These are phyloP conservation scores for Linnaemya vulpina DNA, from an alignment of 2,888 invertebrate species.

Conservation along the genomic window DNA sequence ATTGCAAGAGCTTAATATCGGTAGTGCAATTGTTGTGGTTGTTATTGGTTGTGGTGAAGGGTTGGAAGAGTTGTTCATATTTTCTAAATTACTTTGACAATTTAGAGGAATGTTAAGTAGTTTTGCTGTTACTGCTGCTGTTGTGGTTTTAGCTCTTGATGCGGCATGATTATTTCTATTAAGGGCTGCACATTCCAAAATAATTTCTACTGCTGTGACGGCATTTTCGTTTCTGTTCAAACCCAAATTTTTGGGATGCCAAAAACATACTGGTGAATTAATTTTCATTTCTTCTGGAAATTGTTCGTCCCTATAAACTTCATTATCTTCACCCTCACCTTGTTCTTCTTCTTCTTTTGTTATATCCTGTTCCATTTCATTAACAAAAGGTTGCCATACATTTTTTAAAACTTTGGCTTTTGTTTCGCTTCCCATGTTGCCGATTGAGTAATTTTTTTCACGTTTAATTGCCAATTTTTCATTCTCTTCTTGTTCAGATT, in stretches of 20 bases:
- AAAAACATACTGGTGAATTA: constrained; percentile 76
- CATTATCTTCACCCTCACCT: background rate
- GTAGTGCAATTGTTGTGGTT: constrained; percentile 35
- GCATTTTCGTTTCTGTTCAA: constrained; percentile 58
- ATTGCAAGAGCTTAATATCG: constrained; percentile 18
- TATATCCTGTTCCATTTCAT: constrained; percentile 1
- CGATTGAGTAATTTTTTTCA: constrained; percentile 29
- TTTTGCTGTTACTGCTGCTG: constrained; percentile 19
- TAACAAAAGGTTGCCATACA: constrained; percentile 53
- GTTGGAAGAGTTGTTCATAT: background rate
- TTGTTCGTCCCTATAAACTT: background rate
- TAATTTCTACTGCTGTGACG: constrained; percentile 77
- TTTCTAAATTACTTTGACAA: constrained; percentile 13
- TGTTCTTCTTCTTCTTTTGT: constrained; percentile 7
- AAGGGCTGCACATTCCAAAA: constrained; percentile 77
- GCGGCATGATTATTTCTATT: constrained; percentile 45
- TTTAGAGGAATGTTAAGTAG: background rate
- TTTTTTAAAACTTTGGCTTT: constrained; percentile 41
- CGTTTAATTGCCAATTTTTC: constrained; percentile 21
- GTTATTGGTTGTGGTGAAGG: constrained; percentile 13
- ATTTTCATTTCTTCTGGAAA: background rate
- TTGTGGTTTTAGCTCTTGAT: background rate
- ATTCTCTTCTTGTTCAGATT: background rate
- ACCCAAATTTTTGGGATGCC: constrained; percentile 75
- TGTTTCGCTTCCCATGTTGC: constrained; percentile 5